Conservation (phyloP, 2,113 vertebrate genomes). For the Melanerpes aurifrons region DNA sequence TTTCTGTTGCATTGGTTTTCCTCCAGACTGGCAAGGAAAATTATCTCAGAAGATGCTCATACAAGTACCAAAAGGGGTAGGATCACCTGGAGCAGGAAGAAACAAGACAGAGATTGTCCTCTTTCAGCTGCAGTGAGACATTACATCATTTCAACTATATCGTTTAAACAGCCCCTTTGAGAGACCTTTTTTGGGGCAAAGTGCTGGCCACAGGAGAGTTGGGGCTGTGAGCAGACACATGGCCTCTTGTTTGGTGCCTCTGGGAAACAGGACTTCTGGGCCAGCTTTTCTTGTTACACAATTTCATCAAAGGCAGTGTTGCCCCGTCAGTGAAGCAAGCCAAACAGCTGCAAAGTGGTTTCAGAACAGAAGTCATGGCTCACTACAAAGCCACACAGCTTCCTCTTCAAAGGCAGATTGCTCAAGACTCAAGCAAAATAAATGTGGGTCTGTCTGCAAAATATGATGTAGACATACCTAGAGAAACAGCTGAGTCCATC, state of each 20-base stretch:
- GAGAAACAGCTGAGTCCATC: neutral
- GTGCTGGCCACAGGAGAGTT: neutral
- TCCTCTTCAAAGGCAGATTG: neutral
- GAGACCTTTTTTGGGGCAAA: neutral
- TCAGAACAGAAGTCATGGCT: neutral
- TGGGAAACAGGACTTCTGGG: neutral
- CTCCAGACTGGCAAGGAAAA: neutral
- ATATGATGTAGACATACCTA: neutral
- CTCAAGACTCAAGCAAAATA: neutral
- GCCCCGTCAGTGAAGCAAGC: neutral
- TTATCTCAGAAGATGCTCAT: neutral
- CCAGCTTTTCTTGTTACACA: rapidly evolving
- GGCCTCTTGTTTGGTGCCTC: neutral
- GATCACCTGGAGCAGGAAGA: neutral
- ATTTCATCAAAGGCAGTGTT: neutral
- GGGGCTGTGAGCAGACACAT: neutral
- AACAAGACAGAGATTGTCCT: neutral
- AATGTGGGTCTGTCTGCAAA: neutral
- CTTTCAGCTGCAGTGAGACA: neutral
- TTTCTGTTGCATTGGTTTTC: neutral
- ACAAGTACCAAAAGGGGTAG: neutral
- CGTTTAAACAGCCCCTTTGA: neutral
- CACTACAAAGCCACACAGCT: neutral
- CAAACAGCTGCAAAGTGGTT: neutral
- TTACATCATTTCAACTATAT: neutral